Conservation (phyloP, 2,113 vertebrate species). For the Brachyhypopomus occidentalis region DNA sequence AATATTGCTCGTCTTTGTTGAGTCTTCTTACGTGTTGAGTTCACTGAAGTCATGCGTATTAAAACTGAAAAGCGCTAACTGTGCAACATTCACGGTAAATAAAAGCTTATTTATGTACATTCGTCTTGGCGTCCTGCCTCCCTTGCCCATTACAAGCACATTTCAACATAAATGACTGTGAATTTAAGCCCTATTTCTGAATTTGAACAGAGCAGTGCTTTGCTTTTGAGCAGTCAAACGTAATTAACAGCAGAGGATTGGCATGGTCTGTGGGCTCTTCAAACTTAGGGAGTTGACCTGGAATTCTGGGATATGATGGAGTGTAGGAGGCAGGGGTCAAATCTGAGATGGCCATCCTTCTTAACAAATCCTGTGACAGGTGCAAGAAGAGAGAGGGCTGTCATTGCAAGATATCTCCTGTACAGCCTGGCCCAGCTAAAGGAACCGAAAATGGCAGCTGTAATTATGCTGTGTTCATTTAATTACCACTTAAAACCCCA, state of each 20-base stretch:
- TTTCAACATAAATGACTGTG: too few species aligned
- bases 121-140: too few species aligned
- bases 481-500: constrained; percentile 59
- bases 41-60: too few species aligned
- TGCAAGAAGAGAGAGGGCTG: constrained; percentile 17
- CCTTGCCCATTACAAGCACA: too few species aligned
- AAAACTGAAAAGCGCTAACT: too few species aligned
- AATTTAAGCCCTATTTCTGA: neutral
- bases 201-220: constrained; percentile 7
- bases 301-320: neutral
- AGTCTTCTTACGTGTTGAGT: too few species aligned
- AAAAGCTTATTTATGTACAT: too few species aligned
- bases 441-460: constrained; percentile 54
- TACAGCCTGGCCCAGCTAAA: constrained; percentile 24
- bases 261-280: constrained; percentile 7
- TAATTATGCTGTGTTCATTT: constrained; percentile 61
- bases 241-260: constrained; percentile 23
- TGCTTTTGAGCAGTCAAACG: neutral
- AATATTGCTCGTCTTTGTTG: too few species aligned
- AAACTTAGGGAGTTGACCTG: constrained; percentile 16
- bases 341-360: constrained; percentile 17
- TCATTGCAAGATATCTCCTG: constrained; percentile 33
- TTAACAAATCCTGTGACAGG: constrained; percentile 38
- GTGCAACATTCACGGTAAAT: too few species aligned
- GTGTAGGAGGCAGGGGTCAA: neutral